Evolutionary conservation across 2,113 vertebrate species (phyloP).

Genomic region (Notechis scutatus): DNA sequence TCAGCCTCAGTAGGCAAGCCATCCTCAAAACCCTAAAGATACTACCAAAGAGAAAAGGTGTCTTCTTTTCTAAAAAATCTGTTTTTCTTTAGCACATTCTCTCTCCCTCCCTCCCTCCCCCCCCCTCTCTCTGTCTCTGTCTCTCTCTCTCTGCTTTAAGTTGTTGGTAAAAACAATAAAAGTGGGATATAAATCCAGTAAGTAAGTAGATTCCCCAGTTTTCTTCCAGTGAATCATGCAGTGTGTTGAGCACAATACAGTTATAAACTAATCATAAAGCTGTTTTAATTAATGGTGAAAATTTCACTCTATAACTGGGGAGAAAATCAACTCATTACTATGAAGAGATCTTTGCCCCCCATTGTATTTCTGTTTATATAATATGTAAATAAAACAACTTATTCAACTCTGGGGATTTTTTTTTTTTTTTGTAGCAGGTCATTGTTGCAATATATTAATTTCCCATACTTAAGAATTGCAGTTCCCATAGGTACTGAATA

Average conservation of each 20-base stretch:
- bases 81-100: background rate
- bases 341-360: background rate
- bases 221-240: background rate
- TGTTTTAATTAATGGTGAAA: conserved; percentile 8
- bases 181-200: background rate
- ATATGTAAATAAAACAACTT: background rate
- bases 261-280: background rate
- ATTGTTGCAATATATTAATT: background rate
- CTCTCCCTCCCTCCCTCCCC: no score
- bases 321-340: background rate
- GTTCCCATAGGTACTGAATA: background rate
- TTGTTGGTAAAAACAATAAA: background rate
- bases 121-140: no score
- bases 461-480: background rate
- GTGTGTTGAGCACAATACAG: background rate
- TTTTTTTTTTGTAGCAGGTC: background rate
- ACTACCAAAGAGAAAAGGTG: background rate
- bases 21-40: background rate
- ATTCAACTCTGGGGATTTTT: background rate
- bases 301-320: background rate
- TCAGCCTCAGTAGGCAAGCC: background rate
- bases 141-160: background rate
- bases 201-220: background rate
- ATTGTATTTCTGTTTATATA: background rate
- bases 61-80: background rate